Evolutionary conservation across 2,113 vertebrate species (phyloP), one percentile per base, ranked within the genome.

Genomic region (Cricetomys ansorgei): DNA sequence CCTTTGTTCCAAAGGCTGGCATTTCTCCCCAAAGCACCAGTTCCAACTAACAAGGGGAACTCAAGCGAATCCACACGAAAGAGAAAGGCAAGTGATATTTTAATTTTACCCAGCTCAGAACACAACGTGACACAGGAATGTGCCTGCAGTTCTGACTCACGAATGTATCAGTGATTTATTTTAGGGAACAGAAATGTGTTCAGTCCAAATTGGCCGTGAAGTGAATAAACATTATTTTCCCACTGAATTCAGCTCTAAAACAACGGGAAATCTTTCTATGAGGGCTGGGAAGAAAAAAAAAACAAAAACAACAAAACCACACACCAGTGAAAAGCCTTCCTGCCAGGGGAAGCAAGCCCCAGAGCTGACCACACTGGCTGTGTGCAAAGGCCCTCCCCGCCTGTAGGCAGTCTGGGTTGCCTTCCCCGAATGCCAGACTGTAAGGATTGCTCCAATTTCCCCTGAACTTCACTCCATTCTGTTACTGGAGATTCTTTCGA

Each of bases 161-260:
- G 57, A 93, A 50, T 13, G 29, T 23, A 93, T 80, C 79, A 43
- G 12, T 43, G 92, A 27, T 69, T 81, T 70, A 65, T 80, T 90
- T 96, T 93, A 96, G 55, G 92, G 88, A 95, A 85, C 15, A 93
- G 90, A 89, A 84, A 88, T 7, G 9, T 69, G 55, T 80, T 88
- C 79, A 53, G 94, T 43, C 95, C 96, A 97, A 95, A 97, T 75
- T 93, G 94, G 92, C 92, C 76, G n/a, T 76, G 84, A 88, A 95
- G 70, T 88, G 80, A 90, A 88, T 92, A 93, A 93, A 98, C 80
- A 79, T 86, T 94, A 88, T 53, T 91, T 96, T 95, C 64, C 92
- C 80, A 92, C 89, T 89, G 81, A 96, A 86, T 89, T 92, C 84
- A 94, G 87, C 84, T 94, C 75, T 92, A 76, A 94, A 94, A 93